Evolutionary conservation across 2,797 vertebrate genomes (phyloP).

Genomic region (Takifugu ocellatus): DNA sequence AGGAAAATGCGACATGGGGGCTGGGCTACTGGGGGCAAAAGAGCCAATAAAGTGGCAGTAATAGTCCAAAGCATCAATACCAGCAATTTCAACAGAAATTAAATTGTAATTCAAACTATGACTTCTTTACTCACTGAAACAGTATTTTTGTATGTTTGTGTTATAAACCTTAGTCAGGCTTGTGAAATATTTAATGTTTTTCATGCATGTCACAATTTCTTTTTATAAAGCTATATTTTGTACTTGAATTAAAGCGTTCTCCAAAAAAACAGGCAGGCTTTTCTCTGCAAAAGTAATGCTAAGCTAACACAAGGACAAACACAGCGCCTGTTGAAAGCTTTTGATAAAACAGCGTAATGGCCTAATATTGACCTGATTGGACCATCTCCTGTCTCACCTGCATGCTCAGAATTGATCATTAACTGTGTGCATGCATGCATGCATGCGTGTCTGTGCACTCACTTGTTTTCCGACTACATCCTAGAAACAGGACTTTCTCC

Average conservation of each 20-base stretch:
- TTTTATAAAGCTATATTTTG: conserved; percentile 1
- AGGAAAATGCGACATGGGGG: conserved; percentile 30
- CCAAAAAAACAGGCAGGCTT: not conserved
- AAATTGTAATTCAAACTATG: conserved; percentile 22
- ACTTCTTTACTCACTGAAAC: not conserved
- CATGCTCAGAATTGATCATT: conserved; percentile 36
- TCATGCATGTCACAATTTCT: conserved; percentile 10
- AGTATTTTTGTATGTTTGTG: not conserved
- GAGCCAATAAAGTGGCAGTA: conserved; percentile 57
- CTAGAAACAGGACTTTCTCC: not conserved
- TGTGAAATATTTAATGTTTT: conserved; percentile 47
- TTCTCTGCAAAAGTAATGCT: not conserved
- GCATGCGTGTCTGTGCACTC: not conserved
- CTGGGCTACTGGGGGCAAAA: conserved; percentile 28
- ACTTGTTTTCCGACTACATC: not conserved
- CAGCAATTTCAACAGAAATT: not conserved
- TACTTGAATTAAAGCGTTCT: not conserved
- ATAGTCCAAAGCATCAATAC: conserved; percentile 27
- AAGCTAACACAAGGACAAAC: conserved; percentile 5
- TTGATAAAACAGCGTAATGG: conserved; percentile 54
- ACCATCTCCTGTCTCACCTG: conserved; percentile 31
- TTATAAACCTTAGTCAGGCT: conserved; percentile 36
- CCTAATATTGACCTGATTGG: conserved; percentile 60
- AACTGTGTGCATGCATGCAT: conserved; percentile 28
- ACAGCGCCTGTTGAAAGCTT: conserved; percentile 31